Evolutionary conservation across 2,113 vertebrate genomes (phyloP), one percentile per base, ranked within the genome.

Genomic region (Solea solea): DNA sequence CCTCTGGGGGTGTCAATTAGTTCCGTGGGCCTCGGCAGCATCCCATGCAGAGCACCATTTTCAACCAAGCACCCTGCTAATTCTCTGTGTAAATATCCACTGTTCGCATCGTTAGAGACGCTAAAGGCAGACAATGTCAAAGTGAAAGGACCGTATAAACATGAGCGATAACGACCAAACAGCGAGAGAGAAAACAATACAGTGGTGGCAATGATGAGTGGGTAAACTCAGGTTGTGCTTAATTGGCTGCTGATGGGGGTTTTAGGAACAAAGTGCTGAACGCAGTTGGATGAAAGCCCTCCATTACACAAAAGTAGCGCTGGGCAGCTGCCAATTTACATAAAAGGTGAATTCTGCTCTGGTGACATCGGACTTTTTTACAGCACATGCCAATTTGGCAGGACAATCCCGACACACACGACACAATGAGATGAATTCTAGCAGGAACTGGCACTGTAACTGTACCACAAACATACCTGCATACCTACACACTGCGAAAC

Each of bases 361-460:
- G 70, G 79, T 86, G 79, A 74, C 75, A 80, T 86, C 16, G 40
- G 21, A 46, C 58, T 40, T 71, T 77, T 75, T 64, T 77, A 64
- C 74, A 67, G 72, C 62, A 71, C 62, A 45, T 34, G 51, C 66
- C 72, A 69, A 46, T 63, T 50, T 54, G 55, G 69, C 62, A 53
- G 57, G 21, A 74, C 59, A 71, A 51, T 66, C 1, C 61, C 40
- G 73, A 68, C 74, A 72, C 57, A 13, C 42, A 57, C 44, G 28
- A 73, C 52, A 81, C 84, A 85, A 86, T 77, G 74, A 69, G 42
- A 89, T 48, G 64, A 80, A 86, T 82, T 86, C 65, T 28, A 83
- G 62, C 69, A 44, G 13, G 45, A 82, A 75, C 44, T 25, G 28
- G 66, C 45, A 12, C 42, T 39, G 2, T 57, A 52, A 28, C 75